Conservation (phyloP, 2,888 invertebrate species). For the Leptinotarsa rubiginosa region DNA sequence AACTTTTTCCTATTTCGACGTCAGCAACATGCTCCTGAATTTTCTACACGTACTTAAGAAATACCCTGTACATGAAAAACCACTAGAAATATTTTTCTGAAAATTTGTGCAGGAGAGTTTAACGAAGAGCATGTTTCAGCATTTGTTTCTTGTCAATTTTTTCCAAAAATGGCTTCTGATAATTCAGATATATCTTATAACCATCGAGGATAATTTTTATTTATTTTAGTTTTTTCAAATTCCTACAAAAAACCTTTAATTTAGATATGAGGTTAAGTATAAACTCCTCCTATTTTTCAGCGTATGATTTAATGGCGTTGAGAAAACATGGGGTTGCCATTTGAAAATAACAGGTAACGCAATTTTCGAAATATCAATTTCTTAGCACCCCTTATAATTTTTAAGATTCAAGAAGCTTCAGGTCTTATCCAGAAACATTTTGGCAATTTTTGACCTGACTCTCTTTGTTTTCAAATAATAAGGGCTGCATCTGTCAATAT, state of each 20-base stretch:
- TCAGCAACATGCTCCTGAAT: slow-evolving; percentile 21
- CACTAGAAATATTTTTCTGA: background rate
- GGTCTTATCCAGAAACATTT: background rate
- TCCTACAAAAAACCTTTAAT: background rate
- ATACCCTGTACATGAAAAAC: slow-evolving; percentile 36
- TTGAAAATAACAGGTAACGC: background rate
- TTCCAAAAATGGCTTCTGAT: background rate
- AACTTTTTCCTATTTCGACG: background rate
- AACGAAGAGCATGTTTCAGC: background rate
- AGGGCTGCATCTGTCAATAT: background rate
- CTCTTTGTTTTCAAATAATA: background rate
- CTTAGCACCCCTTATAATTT: background rate
- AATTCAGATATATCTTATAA: background rate
- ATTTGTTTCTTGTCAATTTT: background rate
- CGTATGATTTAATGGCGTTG: background rate
- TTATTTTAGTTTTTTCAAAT: background rate
- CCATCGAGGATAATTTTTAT: background rate
- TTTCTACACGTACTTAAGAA: slow-evolving; percentile 19
- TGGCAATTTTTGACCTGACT: background rate
- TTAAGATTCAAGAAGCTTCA: background rate
- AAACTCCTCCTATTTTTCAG: background rate
- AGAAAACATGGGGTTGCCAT: background rate
- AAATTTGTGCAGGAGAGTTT: background rate
- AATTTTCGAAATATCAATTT: background rate
- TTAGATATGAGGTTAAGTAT: background rate